These are phyloP conservation scores for Glomeris maerens DNA, from an alignment of 1,140 invertebrate genomes.

Conservation along the genomic window DNA sequence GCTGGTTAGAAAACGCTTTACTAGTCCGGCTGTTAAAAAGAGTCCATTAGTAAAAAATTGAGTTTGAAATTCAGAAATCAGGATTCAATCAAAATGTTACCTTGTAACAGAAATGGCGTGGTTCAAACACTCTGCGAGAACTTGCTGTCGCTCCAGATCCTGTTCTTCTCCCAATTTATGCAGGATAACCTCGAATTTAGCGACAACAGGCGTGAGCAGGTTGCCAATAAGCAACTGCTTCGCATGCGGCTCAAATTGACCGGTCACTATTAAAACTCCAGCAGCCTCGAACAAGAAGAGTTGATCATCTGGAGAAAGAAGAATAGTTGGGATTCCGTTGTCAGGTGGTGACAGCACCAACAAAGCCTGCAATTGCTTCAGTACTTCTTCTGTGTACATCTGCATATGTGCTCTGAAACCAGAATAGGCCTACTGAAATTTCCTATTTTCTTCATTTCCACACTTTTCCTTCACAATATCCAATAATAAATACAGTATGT, in stretches of 20 bases:
- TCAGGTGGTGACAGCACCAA: slow-evolving; percentile 33
- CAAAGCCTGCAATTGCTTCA: slow-evolving; percentile 37
- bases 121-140: slow-evolving; percentile 32
- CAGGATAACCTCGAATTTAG: slow-evolving; percentile 30
- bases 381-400: slow-evolving; percentile 37
- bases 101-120: slow-evolving; percentile 40
- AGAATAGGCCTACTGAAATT: too few relatives aligned
- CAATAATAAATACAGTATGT: too few relatives aligned
- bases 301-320: slow-evolving; percentile 39
- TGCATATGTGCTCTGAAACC: slow-evolving; percentile 33
- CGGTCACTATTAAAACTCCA: slow-evolving; percentile 38
- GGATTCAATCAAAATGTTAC: slow-evolving; percentile 18
- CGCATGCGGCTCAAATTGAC: slow-evolving; percentile 32
- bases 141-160: slow-evolving; percentile 27
- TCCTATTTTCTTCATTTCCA: too few relatives aligned
- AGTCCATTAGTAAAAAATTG: neutral
- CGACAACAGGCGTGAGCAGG: slow-evolving; percentile 32
- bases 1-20: slow-evolving; percentile 42
- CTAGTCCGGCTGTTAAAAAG: slow-evolving; percentile 34
- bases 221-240: slow-evolving; percentile 33
- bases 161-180: slow-evolving; percentile 26
- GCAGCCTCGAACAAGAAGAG: slow-evolving; percentile 44
- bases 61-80: neutral
- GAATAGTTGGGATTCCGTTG: slow-evolving; percentile 25
- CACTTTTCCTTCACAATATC: too few relatives aligned